phyloP scores from a whole-genome alignment of 2,797 vertebrate genomes.

The Buceros bicornis region DNA sequence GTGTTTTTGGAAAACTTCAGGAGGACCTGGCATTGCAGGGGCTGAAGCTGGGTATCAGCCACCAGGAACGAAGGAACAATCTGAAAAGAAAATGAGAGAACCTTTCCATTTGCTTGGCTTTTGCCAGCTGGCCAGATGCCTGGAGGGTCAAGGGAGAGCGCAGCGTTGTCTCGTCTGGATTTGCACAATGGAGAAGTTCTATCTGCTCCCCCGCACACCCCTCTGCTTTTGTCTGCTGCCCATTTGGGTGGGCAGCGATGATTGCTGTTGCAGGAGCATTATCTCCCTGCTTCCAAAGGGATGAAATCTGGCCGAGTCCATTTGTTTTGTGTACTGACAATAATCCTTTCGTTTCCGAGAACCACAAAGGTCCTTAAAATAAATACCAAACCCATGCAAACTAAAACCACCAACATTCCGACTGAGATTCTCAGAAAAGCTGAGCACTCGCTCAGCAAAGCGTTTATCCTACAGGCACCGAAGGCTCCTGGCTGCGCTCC shows the following conservation, averaged over 20 bases:
- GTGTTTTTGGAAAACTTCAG: neutral
- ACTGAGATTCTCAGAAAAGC: neutral
- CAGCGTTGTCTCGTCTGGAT: fast-evolving
- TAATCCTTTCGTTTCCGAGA: neutral
- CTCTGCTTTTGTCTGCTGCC: neutral
- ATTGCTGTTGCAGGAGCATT: neutral
- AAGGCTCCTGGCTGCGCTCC: neutral
- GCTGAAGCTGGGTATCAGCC: neutral
- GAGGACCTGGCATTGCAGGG: neutral
- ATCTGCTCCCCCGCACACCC: neutral
- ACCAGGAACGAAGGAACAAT: neutral
- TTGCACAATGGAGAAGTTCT: constrained; percentile 3
- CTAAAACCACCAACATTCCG: neutral
- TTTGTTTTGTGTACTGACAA: constrained; percentile 20
- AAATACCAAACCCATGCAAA: constrained; percentile 9
- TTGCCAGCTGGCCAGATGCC: constrained; percentile 19
- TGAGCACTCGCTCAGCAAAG: neutral
- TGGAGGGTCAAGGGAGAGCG: neutral
- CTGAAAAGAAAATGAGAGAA: neutral
- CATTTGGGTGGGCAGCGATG: neutral
- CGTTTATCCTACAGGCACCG: fast-evolving
- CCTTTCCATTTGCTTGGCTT: constrained; percentile 11
- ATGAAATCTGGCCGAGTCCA: neutral
- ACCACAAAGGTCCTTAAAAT: constrained; percentile 1
- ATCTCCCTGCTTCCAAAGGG: constrained; percentile 13